phyloP scores from a whole-genome alignment of 2,113 vertebrate species.

The Macrotus californicus region DNA sequence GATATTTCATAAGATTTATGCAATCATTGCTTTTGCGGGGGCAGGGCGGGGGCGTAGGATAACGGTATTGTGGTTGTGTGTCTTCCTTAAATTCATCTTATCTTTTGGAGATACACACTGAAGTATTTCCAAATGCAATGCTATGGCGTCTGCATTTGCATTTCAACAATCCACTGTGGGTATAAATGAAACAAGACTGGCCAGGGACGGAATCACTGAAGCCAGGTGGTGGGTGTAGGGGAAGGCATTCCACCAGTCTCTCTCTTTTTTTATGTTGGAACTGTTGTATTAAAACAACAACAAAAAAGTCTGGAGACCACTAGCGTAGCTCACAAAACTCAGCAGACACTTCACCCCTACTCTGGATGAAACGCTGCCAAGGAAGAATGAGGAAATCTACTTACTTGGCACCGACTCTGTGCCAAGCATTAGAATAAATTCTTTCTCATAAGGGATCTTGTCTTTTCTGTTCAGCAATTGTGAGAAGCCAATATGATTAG shows the following conservation, averaged over 20 bases:
- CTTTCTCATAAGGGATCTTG: not conserved
- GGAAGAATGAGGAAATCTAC: not conserved
- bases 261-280: not conserved
- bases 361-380: not conserved
- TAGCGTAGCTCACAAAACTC: not conserved
- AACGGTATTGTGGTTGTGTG: not conserved
- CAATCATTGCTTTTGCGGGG: not conserved
- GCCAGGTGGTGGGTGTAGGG: not conserved
- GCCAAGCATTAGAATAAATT: not conserved
- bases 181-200: not conserved
- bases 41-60: not conserved
- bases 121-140: not conserved
- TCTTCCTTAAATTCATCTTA: not conserved
- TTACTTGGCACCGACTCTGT: not conserved
- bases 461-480: not conserved
- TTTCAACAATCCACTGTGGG: not conserved
- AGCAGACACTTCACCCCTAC: not conserved
- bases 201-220: not conserved
- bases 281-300: not conserved
- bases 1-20: not conserved
- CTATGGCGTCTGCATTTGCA: not conserved
- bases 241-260: not conserved
- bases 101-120: not conserved
- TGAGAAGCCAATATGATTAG: not conserved
- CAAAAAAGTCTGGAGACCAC: not conserved